These are phyloP conservation scores for Amblyopsis rosae DNA, from an alignment of 2,113 vertebrate species.

Conservation along the genomic window DNA sequence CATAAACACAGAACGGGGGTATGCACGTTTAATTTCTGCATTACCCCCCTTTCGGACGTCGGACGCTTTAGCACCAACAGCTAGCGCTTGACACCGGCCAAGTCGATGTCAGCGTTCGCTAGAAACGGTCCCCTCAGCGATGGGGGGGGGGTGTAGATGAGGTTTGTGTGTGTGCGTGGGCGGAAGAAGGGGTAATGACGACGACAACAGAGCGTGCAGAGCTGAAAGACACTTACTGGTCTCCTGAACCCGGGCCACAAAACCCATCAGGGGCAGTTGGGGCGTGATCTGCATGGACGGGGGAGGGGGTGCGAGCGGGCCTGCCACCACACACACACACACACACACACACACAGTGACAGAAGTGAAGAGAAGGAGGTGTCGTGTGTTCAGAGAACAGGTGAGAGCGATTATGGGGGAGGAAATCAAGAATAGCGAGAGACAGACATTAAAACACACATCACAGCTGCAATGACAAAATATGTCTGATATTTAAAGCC, in stretches of 20 bases:
- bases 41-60: too few species aligned
- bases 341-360: constrained; percentile 29
- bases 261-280: constrained; percentile 99
- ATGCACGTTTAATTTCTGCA: too few species aligned
- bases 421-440: not conserved
- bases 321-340: constrained; percentile 76
- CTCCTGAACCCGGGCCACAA: constrained; percentile 99
- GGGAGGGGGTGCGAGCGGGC: constrained; percentile 93
- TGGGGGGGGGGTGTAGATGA: not conserved
- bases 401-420: not conserved
- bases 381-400: not conserved
- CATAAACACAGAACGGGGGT: too few species aligned
- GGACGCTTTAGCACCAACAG: too few species aligned
- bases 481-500: too few species aligned
- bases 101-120: too few species aligned
- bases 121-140: not conserved
- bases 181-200: constrained; percentile 38
- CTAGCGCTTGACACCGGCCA: too few species aligned
- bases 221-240: constrained; percentile 92
- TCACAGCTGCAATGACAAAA: too few species aligned
- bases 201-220: constrained; percentile 47
- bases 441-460: not conserved
- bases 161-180: not conserved
- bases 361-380: constrained; percentile 15
- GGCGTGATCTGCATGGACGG: constrained; percentile 99